Conservation (phyloP, 92 coral and sea anemone genomes). For the Siderastrea siderea region DNA sequence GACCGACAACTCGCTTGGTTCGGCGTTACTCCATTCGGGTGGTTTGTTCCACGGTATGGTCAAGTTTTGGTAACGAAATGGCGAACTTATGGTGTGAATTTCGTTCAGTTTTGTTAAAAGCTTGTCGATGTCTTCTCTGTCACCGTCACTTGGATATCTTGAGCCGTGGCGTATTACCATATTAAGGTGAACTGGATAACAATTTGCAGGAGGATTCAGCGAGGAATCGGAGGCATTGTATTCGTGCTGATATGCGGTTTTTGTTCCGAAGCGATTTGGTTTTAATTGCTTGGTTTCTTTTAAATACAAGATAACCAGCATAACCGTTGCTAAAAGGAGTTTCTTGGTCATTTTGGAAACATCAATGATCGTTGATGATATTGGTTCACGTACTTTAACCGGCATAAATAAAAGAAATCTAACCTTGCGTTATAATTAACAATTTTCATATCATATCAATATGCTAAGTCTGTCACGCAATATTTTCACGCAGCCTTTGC, state of each 20-base stretch:
- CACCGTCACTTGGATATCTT: conserved; percentile 79
- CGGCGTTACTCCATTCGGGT: conserved; percentile 50
- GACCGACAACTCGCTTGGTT: conserved; percentile 75
- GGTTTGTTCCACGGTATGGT: conserved; percentile 88
- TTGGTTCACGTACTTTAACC: too few relatives aligned
- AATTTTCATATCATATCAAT: too few relatives aligned
- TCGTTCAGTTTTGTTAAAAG: conserved; percentile 67
- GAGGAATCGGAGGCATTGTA: conserved; percentile 45
- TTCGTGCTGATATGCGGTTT: conserved; percentile 76
- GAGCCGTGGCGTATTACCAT: conserved; percentile 93
- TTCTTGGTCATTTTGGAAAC: background rate
- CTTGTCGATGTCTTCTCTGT: conserved; percentile 39
- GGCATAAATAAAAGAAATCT: too few relatives aligned
- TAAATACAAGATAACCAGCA: background rate
- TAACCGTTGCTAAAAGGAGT: background rate
- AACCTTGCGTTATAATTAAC: too few relatives aligned
- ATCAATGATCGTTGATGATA: too few relatives aligned
- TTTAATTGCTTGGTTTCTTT: conserved; percentile 4
- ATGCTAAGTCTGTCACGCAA: too few relatives aligned
- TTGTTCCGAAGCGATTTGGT: conserved; percentile 69
- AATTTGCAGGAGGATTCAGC: conserved; percentile 54
- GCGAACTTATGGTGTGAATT: conserved; percentile 30
- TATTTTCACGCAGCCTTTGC: too few relatives aligned
- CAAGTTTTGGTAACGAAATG: conserved; percentile 75
- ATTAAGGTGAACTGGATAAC: conserved; percentile 80